Conservation (phyloP, 2,888 invertebrate species). For the Steromphala cineraria region DNA sequence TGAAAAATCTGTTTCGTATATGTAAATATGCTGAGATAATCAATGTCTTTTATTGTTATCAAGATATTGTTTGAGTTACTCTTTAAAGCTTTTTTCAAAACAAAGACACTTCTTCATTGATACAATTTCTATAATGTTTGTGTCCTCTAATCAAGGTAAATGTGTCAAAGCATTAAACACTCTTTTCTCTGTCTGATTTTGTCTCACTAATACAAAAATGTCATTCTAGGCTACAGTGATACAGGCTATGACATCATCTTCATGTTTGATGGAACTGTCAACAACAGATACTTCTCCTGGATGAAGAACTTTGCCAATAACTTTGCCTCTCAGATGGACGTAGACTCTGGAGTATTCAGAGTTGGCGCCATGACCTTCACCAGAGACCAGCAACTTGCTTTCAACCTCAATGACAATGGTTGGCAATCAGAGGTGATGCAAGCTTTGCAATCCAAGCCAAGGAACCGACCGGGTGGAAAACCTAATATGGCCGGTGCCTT, state of each 20-base stretch:
- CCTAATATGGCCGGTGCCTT: constrained; percentile 52
- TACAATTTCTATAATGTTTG: no score
- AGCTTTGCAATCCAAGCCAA: not conserved
- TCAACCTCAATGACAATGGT: constrained; percentile 46
- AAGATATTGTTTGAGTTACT: no score
- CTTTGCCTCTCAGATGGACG: constrained; percentile 42
- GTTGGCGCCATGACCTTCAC: constrained; percentile 57
- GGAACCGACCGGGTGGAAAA: constrained; percentile 8
- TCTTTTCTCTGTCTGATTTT: no score
- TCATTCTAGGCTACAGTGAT: constrained; percentile 21
- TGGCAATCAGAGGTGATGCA: not conserved
- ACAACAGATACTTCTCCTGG: constrained; percentile 41
- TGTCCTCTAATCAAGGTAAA: no score
- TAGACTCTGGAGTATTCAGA: constrained; percentile 51
- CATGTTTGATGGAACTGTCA: constrained; percentile 57
- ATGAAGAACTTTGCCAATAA: constrained; percentile 42
- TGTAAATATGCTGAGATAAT: no score
- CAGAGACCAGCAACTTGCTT: constrained; percentile 33
- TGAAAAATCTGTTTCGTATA: no score
- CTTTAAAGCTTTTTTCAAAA: no score
- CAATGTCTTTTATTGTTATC: no score
- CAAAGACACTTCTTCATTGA: no score
- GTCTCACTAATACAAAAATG: no score
- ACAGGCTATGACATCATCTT: constrained; percentile 52
- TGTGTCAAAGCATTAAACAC: no score